Evolutionary conservation across 2,888 invertebrate genomes (phyloP).

Genomic region (Drosophila putrida): DNA sequence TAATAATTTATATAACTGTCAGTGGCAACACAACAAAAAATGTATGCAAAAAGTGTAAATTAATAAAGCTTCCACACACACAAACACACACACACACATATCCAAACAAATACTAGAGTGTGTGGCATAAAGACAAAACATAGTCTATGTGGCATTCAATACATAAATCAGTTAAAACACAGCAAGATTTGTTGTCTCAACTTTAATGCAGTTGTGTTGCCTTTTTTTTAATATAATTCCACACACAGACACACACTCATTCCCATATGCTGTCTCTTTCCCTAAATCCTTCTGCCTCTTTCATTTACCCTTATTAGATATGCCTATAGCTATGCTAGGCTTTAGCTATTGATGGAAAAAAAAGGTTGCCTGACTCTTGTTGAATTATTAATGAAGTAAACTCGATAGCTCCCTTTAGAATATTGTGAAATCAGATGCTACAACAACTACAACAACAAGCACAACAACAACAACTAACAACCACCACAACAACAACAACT

Average conservation of each 20-base stretch:
- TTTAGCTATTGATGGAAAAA: constrained; percentile 56
- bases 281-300: not conserved
- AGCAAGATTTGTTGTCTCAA: constrained; percentile 39
- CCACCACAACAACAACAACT: constrained; percentile 3
- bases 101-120: too few species aligned
- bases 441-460: constrained; percentile 34
- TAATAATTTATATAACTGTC: constrained; percentile 81
- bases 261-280: not conserved
- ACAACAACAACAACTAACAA: constrained; percentile 4
- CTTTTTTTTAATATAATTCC: constrained; percentile 9
- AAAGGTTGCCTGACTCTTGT: constrained; percentile 60
- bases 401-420: constrained; percentile 8
- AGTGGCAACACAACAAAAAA: constrained; percentile 30
- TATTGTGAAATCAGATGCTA: constrained; percentile 63
- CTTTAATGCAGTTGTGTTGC: constrained; percentile 54
- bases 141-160: constrained; percentile 15
- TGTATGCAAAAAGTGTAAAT: constrained; percentile 65
- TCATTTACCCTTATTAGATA: constrained; percentile 5
- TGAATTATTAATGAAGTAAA: constrained; percentile 79
- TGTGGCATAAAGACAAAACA: not conserved
- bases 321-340: constrained; percentile 21
- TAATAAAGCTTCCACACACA: constrained; percentile 57
- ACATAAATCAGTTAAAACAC: constrained; percentile 55
- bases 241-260: constrained; percentile 5
- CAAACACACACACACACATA: constrained; percentile 12